Conservation (phyloP, 2,113 vertebrate species). For the Calidris pugnax region DNA sequence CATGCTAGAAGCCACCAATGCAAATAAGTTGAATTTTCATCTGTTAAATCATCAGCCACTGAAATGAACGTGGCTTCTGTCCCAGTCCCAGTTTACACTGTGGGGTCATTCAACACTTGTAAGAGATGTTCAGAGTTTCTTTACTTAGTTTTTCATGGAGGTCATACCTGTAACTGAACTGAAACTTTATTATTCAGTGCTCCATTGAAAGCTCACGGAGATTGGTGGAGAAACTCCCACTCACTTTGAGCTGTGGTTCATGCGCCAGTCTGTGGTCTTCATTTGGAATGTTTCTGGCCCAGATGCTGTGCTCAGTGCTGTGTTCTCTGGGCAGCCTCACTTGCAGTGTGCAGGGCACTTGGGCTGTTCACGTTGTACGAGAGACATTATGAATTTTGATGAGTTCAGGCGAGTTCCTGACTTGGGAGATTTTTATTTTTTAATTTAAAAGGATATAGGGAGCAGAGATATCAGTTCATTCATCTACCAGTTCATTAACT, state of each 20-base stretch:
- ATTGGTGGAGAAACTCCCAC: background rate
- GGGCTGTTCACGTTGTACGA: background rate
- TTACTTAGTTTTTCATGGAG: background rate
- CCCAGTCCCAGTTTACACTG: background rate
- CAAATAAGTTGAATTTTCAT: background rate
- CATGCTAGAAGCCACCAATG: background rate
- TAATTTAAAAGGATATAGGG: background rate
- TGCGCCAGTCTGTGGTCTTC: background rate
- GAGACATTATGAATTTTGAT: background rate
- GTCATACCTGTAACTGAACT: background rate
- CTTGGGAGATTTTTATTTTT: background rate
- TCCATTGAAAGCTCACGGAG: background rate
- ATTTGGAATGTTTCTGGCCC: background rate
- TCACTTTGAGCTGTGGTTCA: background rate
- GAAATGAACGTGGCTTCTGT: background rate
- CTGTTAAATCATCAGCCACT: background rate
- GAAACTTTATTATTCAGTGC: background rate
- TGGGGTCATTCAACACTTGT: background rate
- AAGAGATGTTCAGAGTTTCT: background rate
- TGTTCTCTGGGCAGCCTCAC: background rate
- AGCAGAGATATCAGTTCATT: background rate
- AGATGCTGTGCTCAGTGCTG: background rate
- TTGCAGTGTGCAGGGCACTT: too few species aligned
- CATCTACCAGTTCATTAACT: background rate
- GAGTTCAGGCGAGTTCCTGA: background rate